Evolutionary conservation across 1,140 invertebrate species (phyloP).

Genomic region (Saccostrea glomerata): DNA sequence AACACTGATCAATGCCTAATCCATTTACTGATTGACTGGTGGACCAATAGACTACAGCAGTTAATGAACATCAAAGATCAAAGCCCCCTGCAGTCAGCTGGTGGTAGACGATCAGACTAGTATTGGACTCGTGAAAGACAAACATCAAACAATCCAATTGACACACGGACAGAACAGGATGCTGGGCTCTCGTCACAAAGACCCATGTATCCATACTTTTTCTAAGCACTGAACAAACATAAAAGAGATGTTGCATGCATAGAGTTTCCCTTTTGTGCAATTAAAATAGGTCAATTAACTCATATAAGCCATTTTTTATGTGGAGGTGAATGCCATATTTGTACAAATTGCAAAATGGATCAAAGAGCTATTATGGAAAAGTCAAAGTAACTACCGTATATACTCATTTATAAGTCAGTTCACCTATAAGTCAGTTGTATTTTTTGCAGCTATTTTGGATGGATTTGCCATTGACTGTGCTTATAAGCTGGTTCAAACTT

Average conservation of each 20-base stretch:
- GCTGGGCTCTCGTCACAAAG: background rate
- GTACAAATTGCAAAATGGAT: background rate
- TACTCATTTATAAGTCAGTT: too few relatives aligned
- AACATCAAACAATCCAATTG: constrained; percentile 25
- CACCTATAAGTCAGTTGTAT: too few relatives aligned
- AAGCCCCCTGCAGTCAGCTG: background rate
- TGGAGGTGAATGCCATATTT: background rate
- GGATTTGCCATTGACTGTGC: too few relatives aligned
- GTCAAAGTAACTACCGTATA: background rate
- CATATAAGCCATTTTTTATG: background rate
- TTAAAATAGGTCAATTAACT: constrained; percentile 18
- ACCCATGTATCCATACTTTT: background rate
- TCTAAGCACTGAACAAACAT: background rate
- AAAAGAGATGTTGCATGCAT: background rate
- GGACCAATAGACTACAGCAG: background rate
- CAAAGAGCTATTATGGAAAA: background rate
- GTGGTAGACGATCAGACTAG: background rate
- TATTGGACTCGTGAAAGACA: background rate
- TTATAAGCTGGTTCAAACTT: too few relatives aligned
- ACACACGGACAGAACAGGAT: constrained; percentile 5
- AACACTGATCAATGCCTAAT: background rate
- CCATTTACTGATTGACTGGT: constrained; percentile 2
- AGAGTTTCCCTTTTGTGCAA: constrained; percentile 5
- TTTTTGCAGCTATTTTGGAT: too few relatives aligned
- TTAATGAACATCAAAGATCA: constrained; percentile 1